Evolutionary conservation across 2,888 invertebrate species (phyloP).

Genomic region (Hipparchia semele): DNA sequence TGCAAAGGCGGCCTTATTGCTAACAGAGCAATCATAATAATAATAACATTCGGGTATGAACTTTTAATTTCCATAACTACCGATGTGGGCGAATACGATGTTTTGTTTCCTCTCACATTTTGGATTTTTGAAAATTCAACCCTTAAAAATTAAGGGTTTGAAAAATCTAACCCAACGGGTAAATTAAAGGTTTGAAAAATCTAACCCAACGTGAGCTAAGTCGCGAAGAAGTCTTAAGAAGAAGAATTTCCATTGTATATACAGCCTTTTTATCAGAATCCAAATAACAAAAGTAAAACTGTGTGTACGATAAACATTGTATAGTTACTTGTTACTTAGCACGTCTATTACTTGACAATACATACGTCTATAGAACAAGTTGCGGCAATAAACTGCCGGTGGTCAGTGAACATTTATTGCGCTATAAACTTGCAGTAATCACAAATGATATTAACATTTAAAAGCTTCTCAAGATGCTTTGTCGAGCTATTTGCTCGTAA

Average conservation of each 20-base stretch:
- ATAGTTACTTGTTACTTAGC: constrained; percentile 36
- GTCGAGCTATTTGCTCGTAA: constrained; percentile 10
- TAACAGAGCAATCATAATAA: too few relatives aligned
- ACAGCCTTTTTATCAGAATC: constrained; percentile 5
- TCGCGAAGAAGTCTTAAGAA: not conserved
- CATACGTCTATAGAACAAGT: constrained; percentile 36
- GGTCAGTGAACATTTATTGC: constrained; percentile 44
- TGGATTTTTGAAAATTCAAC: too few relatives aligned
- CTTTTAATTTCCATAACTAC: too few relatives aligned
- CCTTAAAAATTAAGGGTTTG: too few relatives aligned
- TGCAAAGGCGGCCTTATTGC: too few relatives aligned
- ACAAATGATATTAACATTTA: constrained; percentile 44
- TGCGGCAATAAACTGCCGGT: constrained; percentile 41
- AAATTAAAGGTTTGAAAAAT: too few relatives aligned
- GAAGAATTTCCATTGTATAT: not conserved
- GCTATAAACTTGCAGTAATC: constrained; percentile 43
- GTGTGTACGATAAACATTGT: constrained; percentile 18
- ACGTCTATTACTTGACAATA: constrained; percentile 41
- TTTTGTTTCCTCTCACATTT: too few relatives aligned
- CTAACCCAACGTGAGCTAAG: too few relatives aligned
- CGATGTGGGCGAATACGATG: too few relatives aligned
- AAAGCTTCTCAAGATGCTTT: constrained; percentile 30
- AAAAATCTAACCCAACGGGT: too few relatives aligned
- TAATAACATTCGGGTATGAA: not conserved
- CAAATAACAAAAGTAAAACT: constrained; percentile 15